These are phyloP conservation scores for Porites cylindrica DNA, from an alignment of 92 coral and sea anemone species.

Conservation along the genomic window DNA sequence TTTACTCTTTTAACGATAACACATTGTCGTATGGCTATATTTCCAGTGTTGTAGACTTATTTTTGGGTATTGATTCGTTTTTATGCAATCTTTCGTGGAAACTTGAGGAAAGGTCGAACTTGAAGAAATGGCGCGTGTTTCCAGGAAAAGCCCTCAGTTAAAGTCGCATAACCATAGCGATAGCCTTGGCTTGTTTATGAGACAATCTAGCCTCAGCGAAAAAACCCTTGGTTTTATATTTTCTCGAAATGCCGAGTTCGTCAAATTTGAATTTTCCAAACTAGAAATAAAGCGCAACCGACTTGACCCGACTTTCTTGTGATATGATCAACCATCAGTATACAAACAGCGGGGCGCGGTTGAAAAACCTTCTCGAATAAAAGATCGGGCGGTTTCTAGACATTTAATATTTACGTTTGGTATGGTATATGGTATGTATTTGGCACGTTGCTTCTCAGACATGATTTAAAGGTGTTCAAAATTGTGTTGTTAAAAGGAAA, in stretches of 20 bases:
- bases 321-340: too few species aligned
- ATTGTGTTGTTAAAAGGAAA: too few species aligned
- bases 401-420: too few species aligned
- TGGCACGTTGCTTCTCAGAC: too few species aligned
- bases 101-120: not conserved
- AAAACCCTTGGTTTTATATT: not conserved
- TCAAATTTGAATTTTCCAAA: not conserved
- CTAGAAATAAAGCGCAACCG: too few species aligned
- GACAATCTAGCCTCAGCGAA: not conserved
- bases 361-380: too few species aligned
- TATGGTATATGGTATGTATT: too few species aligned
- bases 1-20: conserved; percentile 7
- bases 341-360: too few species aligned
- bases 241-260: not conserved
- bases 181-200: not conserved
- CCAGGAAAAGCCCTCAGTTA: not conserved
- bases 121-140: not conserved
- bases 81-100: too few species aligned
- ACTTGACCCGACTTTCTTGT: too few species aligned
- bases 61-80: not conserved
- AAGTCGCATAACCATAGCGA: not conserved
- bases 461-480: too few species aligned
- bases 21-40: conserved; percentile 23
- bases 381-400: too few species aligned
- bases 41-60: not conserved